Evolutionary conservation across 1,140 invertebrate genomes (phyloP).

Genomic region (Zaprionus ghesquierei): DNA sequence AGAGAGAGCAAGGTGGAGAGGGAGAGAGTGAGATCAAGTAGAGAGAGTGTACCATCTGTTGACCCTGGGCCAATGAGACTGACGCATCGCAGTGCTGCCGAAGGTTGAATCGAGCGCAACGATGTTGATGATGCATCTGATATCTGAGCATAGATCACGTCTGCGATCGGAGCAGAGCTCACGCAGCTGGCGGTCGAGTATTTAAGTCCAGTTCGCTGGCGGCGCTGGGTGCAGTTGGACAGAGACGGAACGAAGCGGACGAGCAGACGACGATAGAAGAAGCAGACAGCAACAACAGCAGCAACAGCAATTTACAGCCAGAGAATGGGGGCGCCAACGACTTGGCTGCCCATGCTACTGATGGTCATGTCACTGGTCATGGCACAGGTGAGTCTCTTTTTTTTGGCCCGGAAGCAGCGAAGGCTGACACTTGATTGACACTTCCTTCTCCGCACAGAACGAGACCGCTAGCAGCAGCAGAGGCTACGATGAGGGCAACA

Average conservation of each 20-base stretch:
- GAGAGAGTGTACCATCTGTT: neutral
- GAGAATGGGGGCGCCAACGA: conserved; percentile 48
- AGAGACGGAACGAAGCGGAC: neutral
- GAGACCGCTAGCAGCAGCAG: conserved; percentile 13
- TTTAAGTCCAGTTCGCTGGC: conserved; percentile 60
- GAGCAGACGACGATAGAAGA: neutral
- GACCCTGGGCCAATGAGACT: conserved; percentile 44
- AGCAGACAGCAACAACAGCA: neutral
- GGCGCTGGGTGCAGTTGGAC: conserved; percentile 57
- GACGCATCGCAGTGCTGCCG: conserved; percentile 53
- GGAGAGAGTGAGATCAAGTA: neutral
- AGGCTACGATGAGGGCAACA: conserved; percentile 1
- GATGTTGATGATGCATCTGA: conserved; percentile 60
- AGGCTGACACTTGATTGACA: neutral
- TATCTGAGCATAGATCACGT: conserved; percentile 67
- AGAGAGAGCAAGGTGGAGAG: neutral
- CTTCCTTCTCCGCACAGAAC: neutral
- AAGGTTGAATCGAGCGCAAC: conserved; percentile 22
- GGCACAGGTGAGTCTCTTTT: conserved; percentile 26
- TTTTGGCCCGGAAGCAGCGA: neutral
- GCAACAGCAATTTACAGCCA: neutral
- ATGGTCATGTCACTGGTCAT: conserved; percentile 20
- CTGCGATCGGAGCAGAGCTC: conserved; percentile 20
- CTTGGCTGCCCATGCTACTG: conserved; percentile 48
- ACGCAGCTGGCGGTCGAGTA: conserved; percentile 32